Evolutionary conservation across 2,888 invertebrate species (phyloP).

Genomic region (Pheosia tremula): DNA sequence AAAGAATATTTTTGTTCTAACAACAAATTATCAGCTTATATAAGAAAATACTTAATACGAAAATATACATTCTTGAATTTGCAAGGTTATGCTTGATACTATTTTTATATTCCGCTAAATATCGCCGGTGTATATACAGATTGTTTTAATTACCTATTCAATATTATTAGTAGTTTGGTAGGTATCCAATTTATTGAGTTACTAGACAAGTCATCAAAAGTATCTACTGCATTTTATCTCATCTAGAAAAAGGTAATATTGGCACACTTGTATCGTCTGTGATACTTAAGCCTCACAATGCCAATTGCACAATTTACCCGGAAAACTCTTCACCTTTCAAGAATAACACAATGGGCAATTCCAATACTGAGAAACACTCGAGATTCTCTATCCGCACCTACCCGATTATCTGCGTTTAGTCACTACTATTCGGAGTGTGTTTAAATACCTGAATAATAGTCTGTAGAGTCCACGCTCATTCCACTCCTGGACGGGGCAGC

Average conservation of each 20-base stretch:
- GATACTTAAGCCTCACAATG: not conserved
- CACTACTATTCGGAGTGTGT: not conserved
- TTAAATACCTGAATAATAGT: conserved; percentile 66
- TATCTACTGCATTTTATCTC: not conserved
- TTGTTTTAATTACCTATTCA: too few species aligned
- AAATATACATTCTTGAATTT: too few species aligned
- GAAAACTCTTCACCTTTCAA: not conserved
- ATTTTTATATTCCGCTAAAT: too few species aligned
- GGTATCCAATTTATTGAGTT: not conserved
- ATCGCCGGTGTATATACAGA: too few species aligned
- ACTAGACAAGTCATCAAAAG: not conserved
- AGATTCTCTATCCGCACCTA: not conserved
- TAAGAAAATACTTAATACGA: too few species aligned
- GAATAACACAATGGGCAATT: conserved; percentile 1
- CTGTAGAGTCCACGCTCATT: conserved; percentile 71
- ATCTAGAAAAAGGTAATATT: not conserved
- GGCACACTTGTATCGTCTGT: not conserved
- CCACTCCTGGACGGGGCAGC: conserved; percentile 66
- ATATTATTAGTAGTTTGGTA: too few species aligned
- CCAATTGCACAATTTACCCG: not conserved
- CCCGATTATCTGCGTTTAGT: not conserved
- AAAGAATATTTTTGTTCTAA: too few species aligned
- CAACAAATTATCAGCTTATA: too few species aligned
- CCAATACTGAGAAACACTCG: conserved; percentile 2
- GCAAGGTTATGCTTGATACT: too few species aligned